These are phyloP conservation scores for Pseudococcus viburni DNA, from an alignment of 2,888 invertebrate genomes.

Conservation along the genomic window DNA sequence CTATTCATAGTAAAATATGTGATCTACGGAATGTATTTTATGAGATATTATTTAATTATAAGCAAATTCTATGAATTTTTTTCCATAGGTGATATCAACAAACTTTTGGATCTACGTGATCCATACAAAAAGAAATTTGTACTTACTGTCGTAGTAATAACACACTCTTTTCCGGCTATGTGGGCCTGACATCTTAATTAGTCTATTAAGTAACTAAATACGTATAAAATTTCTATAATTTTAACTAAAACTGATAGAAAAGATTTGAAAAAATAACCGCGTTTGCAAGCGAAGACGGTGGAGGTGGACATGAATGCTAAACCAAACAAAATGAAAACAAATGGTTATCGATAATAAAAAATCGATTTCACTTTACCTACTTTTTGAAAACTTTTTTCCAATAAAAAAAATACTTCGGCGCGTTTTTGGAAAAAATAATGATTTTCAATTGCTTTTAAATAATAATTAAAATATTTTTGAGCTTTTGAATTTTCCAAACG, in stretches of 20 bases:
- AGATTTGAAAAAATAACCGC: conserved; percentile 59
- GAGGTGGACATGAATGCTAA: conserved; percentile 38
- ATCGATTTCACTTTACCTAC: background rate
- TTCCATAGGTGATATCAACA: background rate
- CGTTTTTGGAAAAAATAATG: background rate
- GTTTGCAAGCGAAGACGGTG: background rate
- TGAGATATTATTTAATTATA: background rate
- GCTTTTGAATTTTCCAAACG: too few relatives aligned
- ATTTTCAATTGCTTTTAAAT: background rate
- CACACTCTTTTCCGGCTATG: conserved; percentile 89
- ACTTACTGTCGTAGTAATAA: conserved; percentile 99
- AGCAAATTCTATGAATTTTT: background rate
- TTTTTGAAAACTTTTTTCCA: background rate
- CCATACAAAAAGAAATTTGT: conserved; percentile 67
- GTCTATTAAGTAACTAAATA: conserved; percentile 73
- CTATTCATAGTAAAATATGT: background rate
- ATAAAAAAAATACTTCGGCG: background rate
- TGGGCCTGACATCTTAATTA: conserved; percentile 77
- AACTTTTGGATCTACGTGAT: background rate
- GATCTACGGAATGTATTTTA: background rate
- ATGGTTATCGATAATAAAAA: background rate
- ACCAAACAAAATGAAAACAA: conserved; percentile 44
- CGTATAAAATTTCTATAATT: background rate
- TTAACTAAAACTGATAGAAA: background rate
- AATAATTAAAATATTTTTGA: too few relatives aligned